Evolutionary conservation across 2,797 vertebrate species (phyloP), one percentile per base, ranked within the genome.

Genomic region (Hippoglossus hippoglossus): DNA sequence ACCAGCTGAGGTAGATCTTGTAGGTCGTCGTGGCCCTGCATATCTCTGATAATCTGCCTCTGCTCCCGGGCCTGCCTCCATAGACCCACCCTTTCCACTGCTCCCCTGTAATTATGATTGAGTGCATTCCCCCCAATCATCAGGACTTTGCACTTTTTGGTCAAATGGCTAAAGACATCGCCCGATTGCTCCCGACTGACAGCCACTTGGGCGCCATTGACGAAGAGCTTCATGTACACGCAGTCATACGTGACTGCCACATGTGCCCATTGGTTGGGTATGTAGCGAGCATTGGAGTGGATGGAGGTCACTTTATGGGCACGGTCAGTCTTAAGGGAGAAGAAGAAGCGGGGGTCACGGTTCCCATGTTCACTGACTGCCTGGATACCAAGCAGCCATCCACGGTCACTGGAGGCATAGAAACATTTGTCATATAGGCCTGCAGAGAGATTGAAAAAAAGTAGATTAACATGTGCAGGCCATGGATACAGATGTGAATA

Each of bases 361-460:
- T 96, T 98, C 75, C 96, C 96, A 61, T 98, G 95, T 88, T 99
- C 97, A 68, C 96, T 96, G 83, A 97, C 81, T 53, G 97, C 95
- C 92, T 96, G 95, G 93, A 99, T 98, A 64, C 98, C 98, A 87
- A 99, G 94, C 81, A 97, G 93, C 98, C 98, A 99, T 89, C 98
- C 98, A 81, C 97, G 96, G 92, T 99, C 98, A 71, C 96, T 96
- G 59, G 97, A 97, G 86, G 96, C 96, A 79, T 98, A 98, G 95
- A 98, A 98, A 93, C 98, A 99, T 93, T 99, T 99, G 95, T 99
- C 98, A 83, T 98, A 99, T 24, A 99, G 94, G 83, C 98, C 98
- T 99, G 93, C 21, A 64, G 55, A 84, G 31, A 85, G 59, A 85
- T 61, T n/a, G 18, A 26, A 65, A 63, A 52, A 59, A 68, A 70